A percentile compares a stretch with the other conserved stretches of the same genome.
Evolutionary conservation across 1,140 invertebrate genomes (phyloP).

Genomic region (Tribolium castaneum): DNA sequence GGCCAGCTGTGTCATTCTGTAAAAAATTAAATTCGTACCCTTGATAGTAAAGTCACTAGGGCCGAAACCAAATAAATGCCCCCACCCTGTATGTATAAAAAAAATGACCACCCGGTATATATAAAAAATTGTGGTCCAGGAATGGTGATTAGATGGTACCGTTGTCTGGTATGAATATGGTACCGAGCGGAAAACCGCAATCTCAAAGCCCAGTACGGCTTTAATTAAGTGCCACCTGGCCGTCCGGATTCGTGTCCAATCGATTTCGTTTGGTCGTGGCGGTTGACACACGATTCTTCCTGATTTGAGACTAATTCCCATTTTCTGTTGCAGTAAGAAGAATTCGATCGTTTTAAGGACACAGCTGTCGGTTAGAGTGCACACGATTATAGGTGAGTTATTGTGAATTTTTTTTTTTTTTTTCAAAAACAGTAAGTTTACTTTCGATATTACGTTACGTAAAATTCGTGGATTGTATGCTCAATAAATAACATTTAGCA

Average conservation of each 20-base stretch:
- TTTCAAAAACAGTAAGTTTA: neutral
- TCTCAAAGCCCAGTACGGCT: neutral
- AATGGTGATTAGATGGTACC: neutral
- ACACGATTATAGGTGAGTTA: constrained; percentile 96
- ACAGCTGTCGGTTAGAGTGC: constrained; percentile 95
- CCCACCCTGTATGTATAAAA: no score
- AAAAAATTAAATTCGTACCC: no score
- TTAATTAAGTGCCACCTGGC: constrained; percentile 13
- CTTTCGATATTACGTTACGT: constrained; percentile 17
- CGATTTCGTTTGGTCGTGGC: constrained; percentile 8
- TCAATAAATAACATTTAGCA: neutral
- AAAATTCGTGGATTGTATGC: constrained; percentile 6
- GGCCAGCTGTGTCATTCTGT: no score
- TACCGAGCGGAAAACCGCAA: constrained; percentile 22
- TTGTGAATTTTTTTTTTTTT: neutral
- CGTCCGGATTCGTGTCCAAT: constrained; percentile 22
- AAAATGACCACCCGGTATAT: no score
- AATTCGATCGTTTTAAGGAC: constrained; percentile 96
- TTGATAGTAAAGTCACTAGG: no score
- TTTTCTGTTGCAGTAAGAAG: constrained; percentile 87
- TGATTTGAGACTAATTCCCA: neutral
- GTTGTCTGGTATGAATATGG: constrained; percentile 2
- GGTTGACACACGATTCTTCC: constrained; percentile 14
- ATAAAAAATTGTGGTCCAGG: no score
- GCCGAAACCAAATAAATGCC: no score